phyloP scores from a whole-genome alignment of 2,888 invertebrate species.

The Agrotis segetum region DNA sequence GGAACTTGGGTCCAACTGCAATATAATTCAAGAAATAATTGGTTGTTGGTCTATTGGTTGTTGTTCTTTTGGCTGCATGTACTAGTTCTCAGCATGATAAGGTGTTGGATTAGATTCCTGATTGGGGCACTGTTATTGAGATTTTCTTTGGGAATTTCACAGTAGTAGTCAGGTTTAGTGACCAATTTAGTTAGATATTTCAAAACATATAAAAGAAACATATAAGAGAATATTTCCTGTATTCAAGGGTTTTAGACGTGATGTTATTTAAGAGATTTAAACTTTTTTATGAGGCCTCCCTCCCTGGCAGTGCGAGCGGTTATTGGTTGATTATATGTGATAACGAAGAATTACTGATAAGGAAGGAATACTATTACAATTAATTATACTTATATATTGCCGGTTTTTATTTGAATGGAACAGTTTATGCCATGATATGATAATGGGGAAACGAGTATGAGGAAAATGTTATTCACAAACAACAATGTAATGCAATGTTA shows the following conservation, averaged over 20 bases:
- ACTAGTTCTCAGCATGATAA: neutral
- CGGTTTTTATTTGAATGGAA: neutral
- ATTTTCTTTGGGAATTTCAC: neutral
- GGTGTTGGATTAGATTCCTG: neutral
- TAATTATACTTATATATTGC: slow-evolving; percentile 4
- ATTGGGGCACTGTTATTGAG: neutral
- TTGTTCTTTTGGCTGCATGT: neutral
- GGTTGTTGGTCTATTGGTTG: neutral
- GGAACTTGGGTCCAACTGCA: slow-evolving; percentile 87
- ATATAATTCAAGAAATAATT: slow-evolving; percentile 42
- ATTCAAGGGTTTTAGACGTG: neutral
- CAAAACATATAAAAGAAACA: too few species aligned
- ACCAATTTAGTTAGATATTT: too few species aligned
- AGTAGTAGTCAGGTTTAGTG: neutral
- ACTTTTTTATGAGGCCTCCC: neutral
- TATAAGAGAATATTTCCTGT: too few species aligned
- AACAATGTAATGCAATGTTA: slow-evolving; percentile 26
- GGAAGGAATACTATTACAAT: neutral
- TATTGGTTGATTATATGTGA: neutral
- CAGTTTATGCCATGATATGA: slow-evolving; percentile 9
- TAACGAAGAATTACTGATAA: neutral
- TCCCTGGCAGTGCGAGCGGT: neutral
- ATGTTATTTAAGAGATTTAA: neutral
- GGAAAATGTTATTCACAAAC: slow-evolving; percentile 31
- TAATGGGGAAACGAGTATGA: slow-evolving; percentile 1